Evolutionary conservation across 1,140 invertebrate species (phyloP), one percentile per base, ranked within the genome.

Genomic region (Papilio glaucus): DNA sequence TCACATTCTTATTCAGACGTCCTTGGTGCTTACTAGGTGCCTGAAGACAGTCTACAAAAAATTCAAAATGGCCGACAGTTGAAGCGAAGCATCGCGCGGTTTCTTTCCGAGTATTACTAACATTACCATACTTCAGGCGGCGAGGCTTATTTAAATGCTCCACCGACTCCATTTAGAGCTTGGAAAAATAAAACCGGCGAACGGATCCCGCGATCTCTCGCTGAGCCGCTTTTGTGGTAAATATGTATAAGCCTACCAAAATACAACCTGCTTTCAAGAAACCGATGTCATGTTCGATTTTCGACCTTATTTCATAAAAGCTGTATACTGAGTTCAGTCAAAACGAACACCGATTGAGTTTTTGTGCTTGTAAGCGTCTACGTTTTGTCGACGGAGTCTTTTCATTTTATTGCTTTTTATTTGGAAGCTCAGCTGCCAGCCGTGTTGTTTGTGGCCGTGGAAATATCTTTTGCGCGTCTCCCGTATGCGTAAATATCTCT

Each of bases 101-200:
- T 89, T 87, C 83, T 86, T 87, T 84, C 77, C 83, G 80, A 85
- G 88, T 90, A 90, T 92, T 90, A 91, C 86, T 83, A 85, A 90
- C 88, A 93, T 93, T 93, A 93, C 91, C 90, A 92, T 93, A 90
- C 89, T 91, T 90, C 89, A 90, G 87, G 78, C 88, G 85, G 77
- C 83, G 91, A 85, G 86, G 89, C 88, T 93, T 93, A 93, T 93
- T 93, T 91, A 93, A 93, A 93, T 93, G 91, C 88, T 90, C 89
- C 88, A 93, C 91, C 88, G 91, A 91, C 91, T 93, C 91, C 91
- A 93, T 91, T 93, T 93, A 93, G 89, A 91, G 89, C 88, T 93
- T 91, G 91, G 89, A 89, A 93, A 93, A 93, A 93, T 91, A 91
- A 93, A 93, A 93, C 88, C 81, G 80, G 84, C 80, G 88, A 87